Evolutionary conservation across 2,113 vertebrate genomes (phyloP).

Genomic region (Arothron firmamentum): DNA sequence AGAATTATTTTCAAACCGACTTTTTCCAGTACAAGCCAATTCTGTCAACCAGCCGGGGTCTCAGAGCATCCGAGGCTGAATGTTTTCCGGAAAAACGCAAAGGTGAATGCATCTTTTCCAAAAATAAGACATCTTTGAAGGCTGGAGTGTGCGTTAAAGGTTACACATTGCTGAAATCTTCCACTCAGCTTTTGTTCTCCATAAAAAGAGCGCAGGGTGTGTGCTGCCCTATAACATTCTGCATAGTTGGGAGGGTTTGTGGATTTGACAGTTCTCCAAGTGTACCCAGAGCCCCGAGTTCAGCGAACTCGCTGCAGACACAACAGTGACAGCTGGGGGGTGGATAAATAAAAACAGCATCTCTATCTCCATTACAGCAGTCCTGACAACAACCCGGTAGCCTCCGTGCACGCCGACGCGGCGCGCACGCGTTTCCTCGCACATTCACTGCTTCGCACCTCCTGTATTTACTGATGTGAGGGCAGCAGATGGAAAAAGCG

Average conservation of each 20-base stretch:
- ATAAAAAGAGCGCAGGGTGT: slow-evolving; percentile 58
- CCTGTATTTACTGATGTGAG: slow-evolving; percentile 76
- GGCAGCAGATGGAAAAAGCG: slow-evolving; percentile 79
- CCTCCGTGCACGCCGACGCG: slow-evolving; percentile 17
- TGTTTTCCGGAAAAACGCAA: not conserved
- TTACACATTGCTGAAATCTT: slow-evolving; percentile 51
- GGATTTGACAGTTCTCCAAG: slow-evolving; percentile 80
- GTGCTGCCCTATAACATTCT: slow-evolving; percentile 71
- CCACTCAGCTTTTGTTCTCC: slow-evolving; percentile 73
- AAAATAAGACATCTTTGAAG: not conserved
- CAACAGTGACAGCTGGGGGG: slow-evolving; percentile 93
- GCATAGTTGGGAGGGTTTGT: slow-evolving; percentile 78
- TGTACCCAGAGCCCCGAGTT: slow-evolving; percentile 72
- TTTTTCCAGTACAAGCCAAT: no score
- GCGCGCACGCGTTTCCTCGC: slow-evolving; percentile 42
- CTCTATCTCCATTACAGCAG: slow-evolving; percentile 69
- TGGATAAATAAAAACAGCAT: slow-evolving; percentile 90
- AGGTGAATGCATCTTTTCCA: no score
- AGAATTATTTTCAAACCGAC: no score
- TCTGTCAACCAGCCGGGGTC: no score
- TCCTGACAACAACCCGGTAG: slow-evolving; percentile 44
- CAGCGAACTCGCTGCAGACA: slow-evolving; percentile 84
- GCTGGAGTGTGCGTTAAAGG: slow-evolving; percentile 18
- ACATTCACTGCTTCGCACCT: slow-evolving; percentile 63
- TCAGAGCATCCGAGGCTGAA: no score